Base-by-base conservation (phyloP, 2,113 vertebrate genomes). In the Mola mola region DNA sequence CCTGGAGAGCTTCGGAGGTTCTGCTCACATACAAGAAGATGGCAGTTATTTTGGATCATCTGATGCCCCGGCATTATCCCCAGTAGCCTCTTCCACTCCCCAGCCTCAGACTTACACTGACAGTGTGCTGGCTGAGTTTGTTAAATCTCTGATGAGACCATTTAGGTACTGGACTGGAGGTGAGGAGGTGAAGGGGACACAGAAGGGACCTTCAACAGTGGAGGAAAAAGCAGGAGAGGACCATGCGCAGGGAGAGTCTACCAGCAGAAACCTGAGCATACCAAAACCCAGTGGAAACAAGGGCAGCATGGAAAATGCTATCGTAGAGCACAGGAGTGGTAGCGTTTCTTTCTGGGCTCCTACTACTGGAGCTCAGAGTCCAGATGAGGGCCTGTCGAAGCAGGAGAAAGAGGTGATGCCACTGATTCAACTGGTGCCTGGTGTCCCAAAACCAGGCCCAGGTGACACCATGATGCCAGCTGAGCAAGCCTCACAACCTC, bases 111-210 rank as follows among this genome's bases (percentile, higher is more conserved):
- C 81, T 16, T 81, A 72, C 25, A 89, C n/a, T n/a, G n/a, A 88
- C 63, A 82, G 75, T 20, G 64, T 93, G 26, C 66, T 93, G 46
- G 73, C 84, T n/a, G 84, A 88, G 52, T 81, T 93, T 73, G 84
- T 93, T 3, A 79, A 90, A 48, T 85, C 87, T 48, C 81, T 93
- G 20, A 87, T 93, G 86, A 91, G 28, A 46, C 90, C 91, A 3
- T 91, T 88, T 38, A 88, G 72, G 31, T 87, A 87, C 68, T 89
- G 77, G 89, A 78, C 79, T 1, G 69, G 75, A 3, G 67, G 40
- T 2, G 59, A 64, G 11, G 55, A 75, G 25, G 41, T 31, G 2
- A 44, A 58, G 21, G 61, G 55, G 41, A 31, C 47, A n/a, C 50
- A 68, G 15, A 44, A 38, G 3, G 46, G 38, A 24, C 26, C 55